Percentiles rank a stretch among this genome's conserved stretches.
These are phyloP conservation scores for Dolichoris vasculosae DNA, from an alignment of 1,140 invertebrate genomes.

Conservation along the genomic window DNA sequence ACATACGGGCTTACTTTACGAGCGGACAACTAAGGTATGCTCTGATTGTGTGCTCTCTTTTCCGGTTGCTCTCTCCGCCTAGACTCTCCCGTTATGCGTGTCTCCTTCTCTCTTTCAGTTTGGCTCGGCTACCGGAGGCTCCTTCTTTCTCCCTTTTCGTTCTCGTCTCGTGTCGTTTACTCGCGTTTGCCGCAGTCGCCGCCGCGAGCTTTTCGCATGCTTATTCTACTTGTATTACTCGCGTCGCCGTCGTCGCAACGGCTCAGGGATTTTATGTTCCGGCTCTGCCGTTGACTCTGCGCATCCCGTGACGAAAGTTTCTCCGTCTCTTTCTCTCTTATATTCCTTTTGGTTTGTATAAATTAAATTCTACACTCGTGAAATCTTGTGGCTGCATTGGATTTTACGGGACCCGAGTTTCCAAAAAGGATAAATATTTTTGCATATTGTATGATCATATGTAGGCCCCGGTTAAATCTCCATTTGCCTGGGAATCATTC, in stretches of 20 bases:
- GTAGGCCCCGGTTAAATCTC: not conserved
- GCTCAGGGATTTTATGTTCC: constrained; percentile 69
- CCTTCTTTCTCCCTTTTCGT: constrained; percentile 39
- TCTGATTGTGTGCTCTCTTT: constrained; percentile 65
- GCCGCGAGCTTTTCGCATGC: constrained; percentile 48
- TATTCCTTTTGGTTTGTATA: constrained; percentile 17
- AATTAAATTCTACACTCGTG: constrained; percentile 41
- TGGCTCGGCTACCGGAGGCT: not conserved
- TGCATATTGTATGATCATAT: constrained; percentile 42
- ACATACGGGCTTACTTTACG: constrained; percentile 74
- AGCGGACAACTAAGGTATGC: constrained; percentile 75
- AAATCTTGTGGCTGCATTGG: constrained; percentile 41
- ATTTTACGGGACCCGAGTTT: constrained; percentile 35
- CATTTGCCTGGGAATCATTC: not conserved
- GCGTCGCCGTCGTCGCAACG: constrained; percentile 61
- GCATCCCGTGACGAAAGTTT: constrained; percentile 63
- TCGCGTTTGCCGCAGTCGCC: constrained; percentile 42
- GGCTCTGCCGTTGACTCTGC: constrained; percentile 53
- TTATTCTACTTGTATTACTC: constrained; percentile 40
- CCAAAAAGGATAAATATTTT: constrained; percentile 38
- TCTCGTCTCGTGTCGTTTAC: constrained; percentile 45
- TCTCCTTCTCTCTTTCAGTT: constrained; percentile 35
- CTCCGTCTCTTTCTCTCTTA: constrained; percentile 47
- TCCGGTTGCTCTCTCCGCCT: constrained; percentile 55
- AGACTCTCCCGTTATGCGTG: constrained; percentile 23